Conservation (phyloP, 2,888 invertebrate genomes). For the Dendrolimus pini region DNA sequence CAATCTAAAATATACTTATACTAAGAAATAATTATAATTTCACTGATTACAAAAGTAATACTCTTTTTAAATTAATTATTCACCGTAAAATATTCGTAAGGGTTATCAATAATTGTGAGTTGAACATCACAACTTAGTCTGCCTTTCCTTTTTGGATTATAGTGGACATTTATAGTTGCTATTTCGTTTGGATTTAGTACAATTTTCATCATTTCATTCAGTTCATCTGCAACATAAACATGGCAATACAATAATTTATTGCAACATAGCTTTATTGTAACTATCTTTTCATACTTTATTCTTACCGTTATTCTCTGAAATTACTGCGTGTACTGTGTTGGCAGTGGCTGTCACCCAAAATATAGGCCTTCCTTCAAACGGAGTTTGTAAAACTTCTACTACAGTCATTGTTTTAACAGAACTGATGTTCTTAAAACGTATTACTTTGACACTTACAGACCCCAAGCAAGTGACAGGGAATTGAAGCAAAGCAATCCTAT, state of each 20-base stretch:
- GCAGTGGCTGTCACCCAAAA: constrained; percentile 43
- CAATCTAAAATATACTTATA: too few species aligned
- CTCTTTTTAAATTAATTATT: constrained; percentile 6
- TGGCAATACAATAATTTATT: neutral
- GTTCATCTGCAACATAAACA: constrained; percentile 30
- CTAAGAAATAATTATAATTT: too few species aligned
- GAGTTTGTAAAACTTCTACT: constrained; percentile 31
- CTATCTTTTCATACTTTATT: neutral
- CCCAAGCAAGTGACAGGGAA: constrained; percentile 65
- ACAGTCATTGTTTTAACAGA: constrained; percentile 40
- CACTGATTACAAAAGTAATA: too few species aligned
- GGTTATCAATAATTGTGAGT: constrained; percentile 50
- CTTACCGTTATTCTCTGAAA: constrained; percentile 36
- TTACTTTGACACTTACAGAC: constrained; percentile 39
- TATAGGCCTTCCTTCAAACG: constrained; percentile 38
- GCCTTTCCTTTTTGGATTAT: constrained; percentile 52
- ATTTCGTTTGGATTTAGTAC: constrained; percentile 37
- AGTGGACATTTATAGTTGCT: constrained; percentile 38
- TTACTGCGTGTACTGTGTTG: constrained; percentile 28
- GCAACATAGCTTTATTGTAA: neutral
- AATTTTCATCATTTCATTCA: constrained; percentile 32
- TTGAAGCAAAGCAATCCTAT: constrained; percentile 33
- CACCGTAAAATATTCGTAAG: constrained; percentile 60
- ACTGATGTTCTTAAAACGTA: constrained; percentile 53
- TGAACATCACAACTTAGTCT: constrained; percentile 49